These are phyloP conservation scores for Calcarius ornatus DNA, from an alignment of 2,113 vertebrate species.

Conservation along the genomic window DNA sequence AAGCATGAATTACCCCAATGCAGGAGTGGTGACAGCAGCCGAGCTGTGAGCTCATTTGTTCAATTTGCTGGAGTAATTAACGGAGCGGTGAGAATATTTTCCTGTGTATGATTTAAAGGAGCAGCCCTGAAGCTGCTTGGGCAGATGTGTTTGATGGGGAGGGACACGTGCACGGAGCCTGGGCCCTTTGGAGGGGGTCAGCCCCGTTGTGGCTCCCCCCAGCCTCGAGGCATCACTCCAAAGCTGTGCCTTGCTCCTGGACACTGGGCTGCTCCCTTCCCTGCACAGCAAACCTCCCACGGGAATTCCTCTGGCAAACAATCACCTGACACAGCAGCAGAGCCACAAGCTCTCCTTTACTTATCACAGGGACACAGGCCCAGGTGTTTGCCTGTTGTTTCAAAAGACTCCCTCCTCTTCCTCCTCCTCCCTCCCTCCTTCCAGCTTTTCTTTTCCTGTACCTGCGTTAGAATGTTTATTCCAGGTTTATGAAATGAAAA, in stretches of 20 bases:
- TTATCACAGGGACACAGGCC: conserved; percentile 3
- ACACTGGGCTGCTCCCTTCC: background rate
- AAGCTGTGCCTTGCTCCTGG: fast-evolving
- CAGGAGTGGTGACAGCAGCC: conserved; percentile 17
- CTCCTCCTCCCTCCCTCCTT: background rate
- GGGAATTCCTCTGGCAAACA: background rate
- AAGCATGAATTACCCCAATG: conserved; percentile 20
- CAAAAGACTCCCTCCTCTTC: background rate
- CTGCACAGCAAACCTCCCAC: background rate
- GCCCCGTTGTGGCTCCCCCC: fast-evolving
- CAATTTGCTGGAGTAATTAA: conserved; percentile 62
- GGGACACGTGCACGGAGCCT: fast-evolving
- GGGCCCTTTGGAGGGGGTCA: background rate
- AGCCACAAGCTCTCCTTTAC: background rate
- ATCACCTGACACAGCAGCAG: background rate
- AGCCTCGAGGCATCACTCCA: background rate
- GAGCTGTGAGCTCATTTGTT: conserved; percentile 47
- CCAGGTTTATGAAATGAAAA: background rate
- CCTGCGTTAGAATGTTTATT: background rate
- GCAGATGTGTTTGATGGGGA: background rate
- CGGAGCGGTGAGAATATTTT: background rate
- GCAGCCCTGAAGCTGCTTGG: background rate
- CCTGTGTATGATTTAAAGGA: background rate
- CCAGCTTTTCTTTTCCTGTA: background rate
- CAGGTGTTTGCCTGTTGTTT: background rate